A percentile compares a stretch with the other conserved stretches of the same genome.
These are phyloP conservation scores for Ophioderma brevispina DNA, from an alignment of 35 echinoderm and acorn worm species.

Conservation along the genomic window DNA sequence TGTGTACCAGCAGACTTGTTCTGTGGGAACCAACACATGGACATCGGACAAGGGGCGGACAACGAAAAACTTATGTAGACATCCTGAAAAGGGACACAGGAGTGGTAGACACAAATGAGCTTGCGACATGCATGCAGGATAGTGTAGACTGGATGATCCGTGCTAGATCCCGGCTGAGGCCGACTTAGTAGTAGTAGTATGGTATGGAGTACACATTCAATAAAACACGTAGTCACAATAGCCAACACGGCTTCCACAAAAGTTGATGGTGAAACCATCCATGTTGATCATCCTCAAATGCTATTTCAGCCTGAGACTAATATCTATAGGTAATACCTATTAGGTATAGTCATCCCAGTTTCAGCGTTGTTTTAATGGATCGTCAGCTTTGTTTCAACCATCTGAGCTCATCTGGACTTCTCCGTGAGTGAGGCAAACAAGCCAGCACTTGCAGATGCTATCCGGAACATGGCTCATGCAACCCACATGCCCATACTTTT, in stretches of 20 bases:
- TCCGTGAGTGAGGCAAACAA: slow-evolving; percentile 43
- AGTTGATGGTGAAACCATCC: slow-evolving; percentile 19
- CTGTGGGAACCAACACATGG: too few relatives aligned
- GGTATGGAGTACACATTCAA: slow-evolving; percentile 60
- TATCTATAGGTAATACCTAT: not conserved
- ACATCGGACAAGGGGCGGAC: too few relatives aligned
- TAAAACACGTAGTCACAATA: slow-evolving; percentile 53
- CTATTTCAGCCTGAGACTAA: slow-evolving; percentile 63
- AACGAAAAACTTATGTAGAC: too few relatives aligned
- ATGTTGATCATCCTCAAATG: slow-evolving; percentile 67
- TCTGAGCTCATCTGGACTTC: not conserved
- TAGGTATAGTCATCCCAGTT: slow-evolving; percentile 35
- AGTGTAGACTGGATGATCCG: too few relatives aligned
- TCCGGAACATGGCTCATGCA: slow-evolving; percentile 23
- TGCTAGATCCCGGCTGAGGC: too few relatives aligned
- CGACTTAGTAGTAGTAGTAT: too few relatives aligned
- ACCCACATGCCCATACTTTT: not conserved
- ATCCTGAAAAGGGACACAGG: too few relatives aligned
- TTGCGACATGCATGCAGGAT: too few relatives aligned
- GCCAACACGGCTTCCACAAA: slow-evolving; percentile 21
- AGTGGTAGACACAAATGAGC: too few relatives aligned
- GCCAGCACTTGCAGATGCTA: slow-evolving; percentile 50
- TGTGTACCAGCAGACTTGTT: too few relatives aligned
- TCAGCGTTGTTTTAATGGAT: slow-evolving; percentile 77
- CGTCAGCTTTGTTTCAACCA: slow-evolving; percentile 72